Conservation (phyloP, 2,113 vertebrate genomes). For the Cyprinodon brontotheroides region DNA sequence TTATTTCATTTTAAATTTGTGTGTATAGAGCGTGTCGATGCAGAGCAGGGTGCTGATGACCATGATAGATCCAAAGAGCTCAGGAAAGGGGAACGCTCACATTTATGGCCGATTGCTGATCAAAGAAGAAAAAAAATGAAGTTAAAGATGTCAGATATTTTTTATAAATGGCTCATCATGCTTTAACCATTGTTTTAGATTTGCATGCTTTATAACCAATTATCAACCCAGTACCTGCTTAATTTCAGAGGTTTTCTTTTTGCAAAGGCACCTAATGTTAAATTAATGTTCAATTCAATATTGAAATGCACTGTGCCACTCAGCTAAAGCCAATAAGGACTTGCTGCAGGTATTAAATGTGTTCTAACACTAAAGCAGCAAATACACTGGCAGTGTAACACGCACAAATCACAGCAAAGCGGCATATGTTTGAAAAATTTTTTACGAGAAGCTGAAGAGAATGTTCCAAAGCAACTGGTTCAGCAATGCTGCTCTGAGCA, state of each 20-base stretch:
- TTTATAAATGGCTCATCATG: background rate
- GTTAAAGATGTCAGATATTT: background rate
- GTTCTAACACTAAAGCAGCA: too few species aligned
- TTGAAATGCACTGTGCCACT: background rate
- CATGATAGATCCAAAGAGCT: slow-evolving; percentile 47
- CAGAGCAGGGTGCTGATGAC: slow-evolving; percentile 46
- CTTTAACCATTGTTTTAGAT: background rate
- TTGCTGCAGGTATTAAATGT: background rate
- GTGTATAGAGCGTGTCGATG: slow-evolving; percentile 45
- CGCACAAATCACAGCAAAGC: too few species aligned
- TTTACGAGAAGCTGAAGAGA: too few species aligned
- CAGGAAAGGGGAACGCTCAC: slow-evolving; percentile 39
- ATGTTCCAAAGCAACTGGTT: too few species aligned
- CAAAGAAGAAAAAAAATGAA: background rate
- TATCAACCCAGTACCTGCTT: background rate
- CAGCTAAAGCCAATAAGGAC: background rate
- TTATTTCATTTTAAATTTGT: slow-evolving; percentile 54
- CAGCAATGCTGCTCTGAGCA: too few species aligned
- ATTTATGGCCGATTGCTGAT: slow-evolving; percentile 12
- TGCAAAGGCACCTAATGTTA: too few species aligned
- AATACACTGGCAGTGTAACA: too few species aligned
- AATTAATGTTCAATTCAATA: background rate
- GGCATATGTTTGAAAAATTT: too few species aligned
- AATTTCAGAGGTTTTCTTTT: too few species aligned
- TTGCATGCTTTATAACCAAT: background rate